phyloP scores from a whole-genome alignment of 2,888 invertebrate genomes.

The Sesamia inferens region DNA sequence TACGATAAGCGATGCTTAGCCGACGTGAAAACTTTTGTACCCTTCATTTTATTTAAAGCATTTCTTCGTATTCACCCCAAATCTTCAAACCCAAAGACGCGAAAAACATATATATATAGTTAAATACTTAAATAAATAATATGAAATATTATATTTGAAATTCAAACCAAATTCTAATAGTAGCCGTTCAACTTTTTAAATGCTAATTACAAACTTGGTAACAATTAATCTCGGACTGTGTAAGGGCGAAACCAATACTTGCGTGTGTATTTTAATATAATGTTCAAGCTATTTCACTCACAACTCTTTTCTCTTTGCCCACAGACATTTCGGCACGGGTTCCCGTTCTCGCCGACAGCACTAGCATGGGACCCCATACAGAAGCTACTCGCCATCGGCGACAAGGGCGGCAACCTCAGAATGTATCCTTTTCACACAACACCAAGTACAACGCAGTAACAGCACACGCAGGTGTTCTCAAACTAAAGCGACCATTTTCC shows the following conservation, averaged over 20 bases:
- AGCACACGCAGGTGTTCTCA: not conserved
- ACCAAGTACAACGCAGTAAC: not conserved
- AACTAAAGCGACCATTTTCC: not conserved
- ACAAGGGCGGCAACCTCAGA: slow-evolving; percentile 97
- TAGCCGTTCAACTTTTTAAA: slow-evolving; percentile 26
- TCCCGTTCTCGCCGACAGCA: slow-evolving; percentile 99
- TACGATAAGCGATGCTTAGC: slow-evolving; percentile 38
- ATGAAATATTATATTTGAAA: slow-evolving; percentile 37
- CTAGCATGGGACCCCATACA: slow-evolving; percentile 99
- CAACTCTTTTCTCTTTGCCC: slow-evolving; percentile 80
- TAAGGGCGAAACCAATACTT: too few species aligned
- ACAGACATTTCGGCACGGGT: slow-evolving; percentile 99
- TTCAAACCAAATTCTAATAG: slow-evolving; percentile 20
- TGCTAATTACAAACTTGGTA: not conserved
- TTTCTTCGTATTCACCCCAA: slow-evolving; percentile 27
- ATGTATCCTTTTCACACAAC: slow-evolving; percentile 95
- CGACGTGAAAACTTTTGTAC: slow-evolving; percentile 26
- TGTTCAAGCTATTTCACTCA: not conserved
- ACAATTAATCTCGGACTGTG: too few species aligned
- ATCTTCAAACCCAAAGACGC: slow-evolving; percentile 43
- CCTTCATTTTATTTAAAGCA: slow-evolving; percentile 48
- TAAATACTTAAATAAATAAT: slow-evolving; percentile 27
- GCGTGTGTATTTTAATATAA: not conserved
- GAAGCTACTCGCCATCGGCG: slow-evolving; percentile 98
- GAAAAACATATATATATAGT: slow-evolving; percentile 27